Evolutionary conservation across 2,888 invertebrate species (phyloP), one percentile per base, ranked within the genome.

Genomic region (Rhamnusium bicolor): DNA sequence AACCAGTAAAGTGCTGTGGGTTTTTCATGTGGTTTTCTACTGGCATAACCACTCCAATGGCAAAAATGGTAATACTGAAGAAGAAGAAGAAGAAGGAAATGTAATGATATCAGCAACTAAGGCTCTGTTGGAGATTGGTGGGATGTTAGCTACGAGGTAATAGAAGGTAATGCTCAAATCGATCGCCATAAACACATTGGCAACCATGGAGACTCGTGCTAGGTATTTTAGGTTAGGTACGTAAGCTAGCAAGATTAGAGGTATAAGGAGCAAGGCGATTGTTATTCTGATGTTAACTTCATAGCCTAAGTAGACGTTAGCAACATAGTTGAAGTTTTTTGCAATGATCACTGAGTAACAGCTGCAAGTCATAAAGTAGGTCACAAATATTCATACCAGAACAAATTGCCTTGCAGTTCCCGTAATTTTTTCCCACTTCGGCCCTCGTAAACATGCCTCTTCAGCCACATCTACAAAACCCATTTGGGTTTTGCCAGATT

Each of bases 11-110:
- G 75, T 95, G 91, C 71, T 92, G 91, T 0, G 97, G 97, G 0
- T 93, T 94, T 86, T 93, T 93, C 98, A 98, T 98, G 78, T 94
- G 93, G 85, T 98, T 98, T 87, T 98, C 98, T 78, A 98, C 87
- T 0, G 98, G 98, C 93, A 98, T 95, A 12, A 98, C 92, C 93
- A 98, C 99, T 90, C 99, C 99, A 92, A 99, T 98, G 0, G 99
- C 97, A 87, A 98, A 99, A 69, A 99, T 95, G 0, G 96, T 96
- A 27, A 98, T 94, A 32, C 98, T 96, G 89, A 99, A 98, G 90
- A 96, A 98, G 62, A 95, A n/a, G n/a, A n/a, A n/a, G n/a, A n/a
- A n/a, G n/a, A 91, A 0, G 99, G 98, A 87, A 97, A 92, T 54
- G 91, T 89, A 12, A 86, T 49, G 1, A 89, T 79, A 18, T 73